Percentiles rank a stretch among this genome's conserved stretches.
Evolutionary conservation across 2,888 invertebrate species (phyloP).

Genomic region (Acanthopleura granulata): DNA sequence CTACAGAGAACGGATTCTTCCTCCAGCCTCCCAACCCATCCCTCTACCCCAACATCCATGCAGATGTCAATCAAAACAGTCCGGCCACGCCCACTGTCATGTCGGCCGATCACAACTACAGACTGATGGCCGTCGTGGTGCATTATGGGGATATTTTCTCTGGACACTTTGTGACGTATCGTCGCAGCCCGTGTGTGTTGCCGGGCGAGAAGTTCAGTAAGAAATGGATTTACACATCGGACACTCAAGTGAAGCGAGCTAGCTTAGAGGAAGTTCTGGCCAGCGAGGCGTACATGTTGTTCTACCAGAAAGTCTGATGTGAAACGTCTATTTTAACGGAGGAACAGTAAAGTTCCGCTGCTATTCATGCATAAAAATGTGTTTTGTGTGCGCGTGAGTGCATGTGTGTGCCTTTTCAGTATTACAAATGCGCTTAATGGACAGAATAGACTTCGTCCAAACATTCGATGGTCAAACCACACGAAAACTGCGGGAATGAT

Average conservation of each 20-base stretch:
- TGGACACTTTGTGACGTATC: conserved; percentile 95
- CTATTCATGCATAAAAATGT: too few species aligned
- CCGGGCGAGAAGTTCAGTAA: conserved; percentile 49
- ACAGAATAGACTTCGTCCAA: too few species aligned
- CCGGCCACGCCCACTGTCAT: conserved; percentile 34
- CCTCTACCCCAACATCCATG: conserved; percentile 25
- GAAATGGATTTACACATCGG: conserved; percentile 90
- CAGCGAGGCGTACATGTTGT: conserved; percentile 91
- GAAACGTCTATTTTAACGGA: too few species aligned
- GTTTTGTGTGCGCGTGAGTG: too few species aligned
- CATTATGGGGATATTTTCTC: conserved; percentile 91
- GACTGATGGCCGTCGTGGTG: conserved; percentile 86
- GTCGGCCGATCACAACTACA: conserved; percentile 76
- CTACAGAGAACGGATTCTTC: conserved; percentile 54
- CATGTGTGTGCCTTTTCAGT: too few species aligned
- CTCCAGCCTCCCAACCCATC: conserved; percentile 31
- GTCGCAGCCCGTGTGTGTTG: conserved; percentile 73
- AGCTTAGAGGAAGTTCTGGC: conserved; percentile 85
- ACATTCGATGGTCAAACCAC: too few species aligned
- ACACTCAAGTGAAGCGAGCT: conserved; percentile 86
- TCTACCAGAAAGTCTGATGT: conserved; percentile 79
- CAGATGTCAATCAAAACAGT: conserved; percentile 44
- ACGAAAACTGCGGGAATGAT: too few species aligned
- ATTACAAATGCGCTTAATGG: too few species aligned
- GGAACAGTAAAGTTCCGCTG: too few species aligned